Evolutionary conservation across 2,797 vertebrate species (phyloP), one percentile per base, ranked within the genome.

Genomic region (Euthynnus affinis): DNA sequence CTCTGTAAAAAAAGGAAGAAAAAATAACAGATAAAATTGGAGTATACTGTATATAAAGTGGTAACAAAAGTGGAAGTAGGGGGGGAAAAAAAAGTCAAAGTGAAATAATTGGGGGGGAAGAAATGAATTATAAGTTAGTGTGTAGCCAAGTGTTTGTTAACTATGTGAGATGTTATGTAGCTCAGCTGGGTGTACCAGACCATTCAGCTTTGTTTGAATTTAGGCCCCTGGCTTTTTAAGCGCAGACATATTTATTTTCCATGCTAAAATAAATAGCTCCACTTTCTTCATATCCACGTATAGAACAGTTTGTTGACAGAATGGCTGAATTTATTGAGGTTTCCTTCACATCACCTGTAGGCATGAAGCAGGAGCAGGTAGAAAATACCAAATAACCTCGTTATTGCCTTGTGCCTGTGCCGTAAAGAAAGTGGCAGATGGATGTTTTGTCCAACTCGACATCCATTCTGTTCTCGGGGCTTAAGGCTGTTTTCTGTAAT

Each of bases 301-400:
- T 82, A 76, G 72, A 87, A 86, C 70, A 85, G 85, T 88, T 81
- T 91, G 89, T 89, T 93, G 90, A 91, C 90, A 86, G 90, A 92
- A 78, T 76, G 79, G 59, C 85, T 83, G 81, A 87, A 92, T 92
- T 91, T 92, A 93, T 92, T 85, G 86, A 87, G 79, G 71, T 85
- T 85, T 87, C 74, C 74, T 78, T 87, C 85, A 84, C 78, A 87
- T 89, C 89, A 93, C 92, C 91, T 93, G 81, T 89, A 89, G 92
- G 91, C 90, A 89, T 58, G 2, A 76, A 80, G 88, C 84, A 75
- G 68, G 56, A 85, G 74, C 82, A 84, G 84, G 86, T 86, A 82
- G 82, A 88, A 91, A 93, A 92, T 82, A 89, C 89, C 82, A 93
- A 92, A 93, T 92, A 91, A 90, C 85, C 76, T 86, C 44, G 71